Evolutionary conservation across 2,797 vertebrate genomes (phyloP), one percentile per base, ranked within the genome.

Genomic region (Scolopax rusticola): DNA sequence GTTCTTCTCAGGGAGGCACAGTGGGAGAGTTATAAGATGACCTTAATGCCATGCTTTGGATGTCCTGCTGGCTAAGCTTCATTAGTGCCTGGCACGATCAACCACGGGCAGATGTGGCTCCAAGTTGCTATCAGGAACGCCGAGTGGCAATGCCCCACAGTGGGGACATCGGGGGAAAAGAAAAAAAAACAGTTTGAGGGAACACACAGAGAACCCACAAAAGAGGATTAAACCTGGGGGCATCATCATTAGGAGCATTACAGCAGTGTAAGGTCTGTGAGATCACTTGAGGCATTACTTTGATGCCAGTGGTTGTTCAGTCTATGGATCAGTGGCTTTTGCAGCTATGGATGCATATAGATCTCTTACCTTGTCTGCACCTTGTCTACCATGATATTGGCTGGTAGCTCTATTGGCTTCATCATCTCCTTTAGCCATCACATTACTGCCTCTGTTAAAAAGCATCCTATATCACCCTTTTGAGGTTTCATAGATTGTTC

Each of bases 21-120:
- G 36, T 4, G 20, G 71, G 50, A 43, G 25, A 48, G 25, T 71
- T 92, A 63, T 45, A 67, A 85, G 57, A 32, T 8, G 36, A 89
- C 54, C 40, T 56, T 43, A 43, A 36, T 16, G n/a, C 7, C 28
- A 11, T 0, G 3, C 23, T 84, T 67, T 24, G 41, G 59, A 84
- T 79, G 38, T 40, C 70, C 70, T 60, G 33, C 50, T 73, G 65
- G 64, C 51, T 85, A 48, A 70, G 59, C 54, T 68, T 87, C 4
- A 4, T 48, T 51, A 76, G 47, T 13, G 10, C 38, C 33, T 61
- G 54, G 41, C 38, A 25, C 8, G 38, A 67, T 15, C 0, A 0
- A 45, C 18, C 73, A 77, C 3, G 4, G 53, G 76, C 59, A 92
- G 71, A 63, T 17, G 50, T 19, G 41, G 53, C 28, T 87, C 45